These are phyloP conservation scores for Stegophylla sp. DNA, from an alignment of 2,888 invertebrate genomes.

Conservation along the genomic window DNA sequence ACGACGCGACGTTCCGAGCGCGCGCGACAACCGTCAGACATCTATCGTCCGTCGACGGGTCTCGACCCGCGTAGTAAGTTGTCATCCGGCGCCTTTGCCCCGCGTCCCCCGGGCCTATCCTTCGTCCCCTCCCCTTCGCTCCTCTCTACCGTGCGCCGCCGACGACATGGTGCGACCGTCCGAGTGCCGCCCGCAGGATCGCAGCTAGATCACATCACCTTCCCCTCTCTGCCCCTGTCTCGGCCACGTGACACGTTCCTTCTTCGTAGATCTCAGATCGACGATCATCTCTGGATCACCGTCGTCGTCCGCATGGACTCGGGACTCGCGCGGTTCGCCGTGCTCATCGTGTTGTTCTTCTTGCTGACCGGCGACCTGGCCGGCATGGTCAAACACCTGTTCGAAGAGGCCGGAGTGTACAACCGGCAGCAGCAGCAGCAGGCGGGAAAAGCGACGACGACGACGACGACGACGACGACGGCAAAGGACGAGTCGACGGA, in stretches of 20 bases:
- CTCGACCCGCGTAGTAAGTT: no score
- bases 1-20: neutral
- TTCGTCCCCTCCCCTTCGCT: no score
- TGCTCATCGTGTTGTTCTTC: constrained; percentile 68
- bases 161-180: neutral
- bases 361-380: constrained; percentile 69
- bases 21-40: no score
- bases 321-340: constrained; percentile 66
- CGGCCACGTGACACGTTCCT: no score
- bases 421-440: constrained; percentile 60
- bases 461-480: constrained; percentile 64
- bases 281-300: no score
- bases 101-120: no score
- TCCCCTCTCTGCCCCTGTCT: no score
- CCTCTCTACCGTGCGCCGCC: no score
- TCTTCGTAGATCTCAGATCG: no score
- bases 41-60: no score
- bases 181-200: neutral
- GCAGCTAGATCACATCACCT: no score
- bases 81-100: no score
- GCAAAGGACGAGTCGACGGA: neutral
- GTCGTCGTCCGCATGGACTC: constrained; percentile 61
- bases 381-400: constrained; percentile 66
- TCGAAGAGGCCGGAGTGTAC: constrained; percentile 65
- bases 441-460: constrained; percentile 63